Evolutionary conservation across 1,140 invertebrate genomes (phyloP), one percentile per base, ranked within the genome.

Genomic region (Probaryconus sp.): DNA sequence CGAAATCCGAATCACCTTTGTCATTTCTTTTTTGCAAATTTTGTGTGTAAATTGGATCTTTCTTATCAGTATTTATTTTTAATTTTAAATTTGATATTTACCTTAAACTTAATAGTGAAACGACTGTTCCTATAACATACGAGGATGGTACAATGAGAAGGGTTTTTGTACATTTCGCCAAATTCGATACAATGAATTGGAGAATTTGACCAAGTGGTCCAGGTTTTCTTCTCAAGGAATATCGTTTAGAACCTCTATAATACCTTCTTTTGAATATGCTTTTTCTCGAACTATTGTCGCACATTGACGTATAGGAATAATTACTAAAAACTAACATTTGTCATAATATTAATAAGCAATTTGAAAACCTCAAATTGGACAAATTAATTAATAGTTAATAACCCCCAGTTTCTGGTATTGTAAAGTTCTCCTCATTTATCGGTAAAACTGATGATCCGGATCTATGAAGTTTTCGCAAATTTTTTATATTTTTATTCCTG

Each of bases 121-220:
- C 43, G 4, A 82, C 24, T 42, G 60, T 78, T 13, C 77, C 71
- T 3, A 81, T 14, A 4, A 84, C 60, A 20, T 79, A 81, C 48
- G 56, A 76, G 0, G 82, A 81, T 5, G 83, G 81, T 2, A 38
- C 42, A 10, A 84, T 56, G 4, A 84, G 26, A 5, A 84, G 63
- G 10, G 67, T 78, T 33, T 70, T 81, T 1, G 82, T 82, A 10
- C 79, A 83, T 2, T 65, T 65, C 2, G 73, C 69, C 17, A 85
- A 47, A 55, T 79, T 79, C 16, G 51, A 43, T 0, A 78, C 75
- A 2, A 85, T 56, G 35, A 82, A 82, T 2, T 69, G 79, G 7
- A 85, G 45, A 6, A 85, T 18, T 20, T 78, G 79, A 16, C 81
- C 81, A 1, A 85, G 70, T 0, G 82, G 79, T 14, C 80, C 78